phyloP scores from a whole-genome alignment of 1,140 invertebrate species.

The Popillia japonica region DNA sequence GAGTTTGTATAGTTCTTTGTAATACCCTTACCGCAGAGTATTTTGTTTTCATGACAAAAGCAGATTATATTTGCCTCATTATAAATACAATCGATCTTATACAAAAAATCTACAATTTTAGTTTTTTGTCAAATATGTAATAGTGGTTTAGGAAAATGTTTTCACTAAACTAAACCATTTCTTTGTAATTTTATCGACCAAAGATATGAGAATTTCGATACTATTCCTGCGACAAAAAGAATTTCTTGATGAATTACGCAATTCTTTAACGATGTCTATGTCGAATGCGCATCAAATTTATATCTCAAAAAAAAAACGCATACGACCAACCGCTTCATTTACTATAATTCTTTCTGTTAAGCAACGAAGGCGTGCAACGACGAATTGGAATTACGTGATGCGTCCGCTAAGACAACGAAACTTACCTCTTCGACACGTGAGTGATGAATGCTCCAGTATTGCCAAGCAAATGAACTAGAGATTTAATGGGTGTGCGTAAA shows the following conservation, averaged over 20 bases:
- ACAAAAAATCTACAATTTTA: too few species aligned
- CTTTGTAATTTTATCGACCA: too few species aligned
- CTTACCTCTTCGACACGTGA: conserved; percentile 26
- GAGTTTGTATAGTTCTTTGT: too few species aligned
- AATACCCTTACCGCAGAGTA: too few species aligned
- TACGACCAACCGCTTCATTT: background rate
- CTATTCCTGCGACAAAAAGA: too few species aligned
- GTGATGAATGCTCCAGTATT: conserved; percentile 32
- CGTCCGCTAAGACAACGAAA: conserved; percentile 15
- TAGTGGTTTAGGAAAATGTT: too few species aligned
- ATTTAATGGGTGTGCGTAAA: conserved; percentile 46
- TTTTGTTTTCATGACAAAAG: too few species aligned
- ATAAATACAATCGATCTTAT: too few species aligned
- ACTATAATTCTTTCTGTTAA: background rate
- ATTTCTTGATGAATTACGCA: background rate
- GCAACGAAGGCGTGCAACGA: background rate
- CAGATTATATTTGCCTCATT: too few species aligned
- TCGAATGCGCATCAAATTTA: background rate
- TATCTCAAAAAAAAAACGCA: background rate
- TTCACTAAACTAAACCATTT: too few species aligned
- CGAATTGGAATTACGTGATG: background rate
- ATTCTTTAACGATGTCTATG: background rate
- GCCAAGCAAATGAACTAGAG: conserved; percentile 43
- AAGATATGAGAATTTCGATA: too few species aligned
- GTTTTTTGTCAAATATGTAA: too few species aligned